Evolutionary conservation across 2,888 invertebrate genomes (phyloP).

Genomic region (Yponomeuta evonymella): DNA sequence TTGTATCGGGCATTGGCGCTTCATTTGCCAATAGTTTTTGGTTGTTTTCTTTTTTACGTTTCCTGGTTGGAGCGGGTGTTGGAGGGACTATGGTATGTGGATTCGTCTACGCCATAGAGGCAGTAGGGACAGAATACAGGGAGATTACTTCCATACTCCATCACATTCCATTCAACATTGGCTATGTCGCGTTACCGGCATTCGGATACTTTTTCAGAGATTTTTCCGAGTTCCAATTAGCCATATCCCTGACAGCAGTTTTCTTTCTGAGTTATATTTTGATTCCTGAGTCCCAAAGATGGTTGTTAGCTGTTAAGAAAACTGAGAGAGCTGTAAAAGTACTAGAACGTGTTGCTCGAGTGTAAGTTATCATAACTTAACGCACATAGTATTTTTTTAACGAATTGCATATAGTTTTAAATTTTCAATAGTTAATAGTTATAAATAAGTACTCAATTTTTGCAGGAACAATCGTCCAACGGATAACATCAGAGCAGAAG

Average conservation of each 20-base stretch:
- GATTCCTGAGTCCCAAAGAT: slow-evolving; percentile 87
- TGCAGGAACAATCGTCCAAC: background rate
- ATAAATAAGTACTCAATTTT: background rate
- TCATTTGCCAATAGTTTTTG: slow-evolving; percentile 79
- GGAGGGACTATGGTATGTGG: slow-evolving; percentile 86
- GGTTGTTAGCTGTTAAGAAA: slow-evolving; percentile 83
- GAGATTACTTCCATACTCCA: slow-evolving; percentile 78
- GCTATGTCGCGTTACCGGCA: slow-evolving; percentile 78
- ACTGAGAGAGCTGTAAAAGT: slow-evolving; percentile 79
- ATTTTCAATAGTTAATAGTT: background rate
- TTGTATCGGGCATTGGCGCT: slow-evolving; percentile 80
- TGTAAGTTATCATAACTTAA: slow-evolving; percentile 37
- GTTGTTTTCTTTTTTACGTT: slow-evolving; percentile 80
- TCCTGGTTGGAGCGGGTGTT: slow-evolving; percentile 83
- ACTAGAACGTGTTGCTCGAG: slow-evolving; percentile 79
- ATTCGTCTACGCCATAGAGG: slow-evolving; percentile 79
- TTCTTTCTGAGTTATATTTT: slow-evolving; percentile 79
- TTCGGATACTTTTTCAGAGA: slow-evolving; percentile 80
- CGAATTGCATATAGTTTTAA: background rate
- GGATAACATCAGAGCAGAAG: background rate
- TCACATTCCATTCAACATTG: slow-evolving; percentile 81
- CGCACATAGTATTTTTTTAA: too few species aligned
- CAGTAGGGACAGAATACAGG: slow-evolving; percentile 75
- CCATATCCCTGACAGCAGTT: slow-evolving; percentile 76
- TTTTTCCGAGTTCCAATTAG: slow-evolving; percentile 79